phyloP scores from a whole-genome alignment of 2,888 invertebrate genomes.

The Tryphoninae sp. region DNA sequence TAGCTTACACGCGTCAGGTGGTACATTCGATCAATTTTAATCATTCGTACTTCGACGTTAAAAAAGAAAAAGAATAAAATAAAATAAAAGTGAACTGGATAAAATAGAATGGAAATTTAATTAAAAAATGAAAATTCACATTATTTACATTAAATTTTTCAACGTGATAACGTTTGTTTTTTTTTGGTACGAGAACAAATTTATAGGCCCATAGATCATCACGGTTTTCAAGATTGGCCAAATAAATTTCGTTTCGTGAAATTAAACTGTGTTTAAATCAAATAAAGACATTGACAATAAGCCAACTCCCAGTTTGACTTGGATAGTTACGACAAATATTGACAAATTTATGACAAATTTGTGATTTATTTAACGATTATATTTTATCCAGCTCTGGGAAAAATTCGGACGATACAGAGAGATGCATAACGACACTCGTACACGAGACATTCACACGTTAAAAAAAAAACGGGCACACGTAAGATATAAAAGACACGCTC shows the following conservation, averaged over 20 bases:
- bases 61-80: neutral
- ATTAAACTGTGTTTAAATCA: too few relatives aligned
- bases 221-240: too few relatives aligned
- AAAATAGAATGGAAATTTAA: neutral
- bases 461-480: neutral
- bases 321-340: too few relatives aligned
- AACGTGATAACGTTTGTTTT: too few relatives aligned
- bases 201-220: too few relatives aligned
- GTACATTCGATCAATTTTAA: neutral
- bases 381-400: neutral
- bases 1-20: neutral
- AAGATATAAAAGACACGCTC: constrained; percentile 2
- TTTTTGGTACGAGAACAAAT: too few relatives aligned
- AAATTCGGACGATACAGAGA: neutral
- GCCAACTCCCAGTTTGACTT: too few relatives aligned
- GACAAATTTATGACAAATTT: neutral
- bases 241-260: too few relatives aligned
- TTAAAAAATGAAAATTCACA: neutral
- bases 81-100: neutral
- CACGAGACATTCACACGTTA: constrained; percentile 15
- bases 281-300: too few relatives aligned
- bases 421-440: neutral
- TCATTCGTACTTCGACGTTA: neutral
- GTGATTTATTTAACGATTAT: neutral
- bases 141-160: too few relatives aligned